Evolutionary conservation across 2,113 vertebrate genomes (phyloP).

Genomic region (Synchiropus splendidus): DNA sequence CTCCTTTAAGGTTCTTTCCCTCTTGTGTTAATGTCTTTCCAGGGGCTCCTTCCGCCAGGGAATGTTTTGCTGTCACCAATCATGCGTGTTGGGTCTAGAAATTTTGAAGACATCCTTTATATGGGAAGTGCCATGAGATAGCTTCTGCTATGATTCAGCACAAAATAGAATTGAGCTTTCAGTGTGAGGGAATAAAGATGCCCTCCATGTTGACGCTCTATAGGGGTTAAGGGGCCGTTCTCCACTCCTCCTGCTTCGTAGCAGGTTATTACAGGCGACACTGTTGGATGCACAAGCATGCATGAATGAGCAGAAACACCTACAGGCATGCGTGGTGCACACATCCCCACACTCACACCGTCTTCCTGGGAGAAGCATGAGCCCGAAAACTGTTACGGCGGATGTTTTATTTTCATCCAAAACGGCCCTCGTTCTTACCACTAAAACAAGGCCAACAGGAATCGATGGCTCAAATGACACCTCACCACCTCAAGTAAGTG

Average conservation of each 20-base stretch:
- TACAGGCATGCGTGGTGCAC: constrained; percentile 19
- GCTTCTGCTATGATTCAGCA: too few species aligned
- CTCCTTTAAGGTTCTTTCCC: constrained; percentile 38
- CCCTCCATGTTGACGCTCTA: constrained; percentile 2
- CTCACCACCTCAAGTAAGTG: constrained; percentile 11
- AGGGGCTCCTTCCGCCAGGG: constrained; percentile 8
- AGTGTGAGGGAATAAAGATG: too few species aligned
- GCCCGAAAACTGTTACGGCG: too few species aligned
- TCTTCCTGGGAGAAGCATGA: constrained; percentile 18
- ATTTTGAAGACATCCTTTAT: too few species aligned
- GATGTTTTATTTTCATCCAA: too few species aligned
- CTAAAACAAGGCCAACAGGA: constrained; percentile 21
- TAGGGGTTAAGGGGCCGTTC: constrained; percentile 12
- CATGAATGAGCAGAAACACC: constrained; percentile 25
- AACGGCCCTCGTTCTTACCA: too few species aligned
- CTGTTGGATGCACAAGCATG: constrained; percentile 14
- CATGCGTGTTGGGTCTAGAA: too few species aligned
- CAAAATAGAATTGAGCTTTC: too few species aligned
- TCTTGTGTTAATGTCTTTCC: constrained; percentile 40
- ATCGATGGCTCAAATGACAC: constrained; percentile 32
- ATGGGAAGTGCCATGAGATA: too few species aligned
- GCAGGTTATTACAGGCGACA: constrained; percentile 21
- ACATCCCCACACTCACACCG: constrained; percentile 14
- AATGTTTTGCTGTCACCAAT: too few species aligned
- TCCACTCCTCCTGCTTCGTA: constrained; percentile 11